Conservation (phyloP, 1,140 invertebrate genomes). For the Drosophila melanogaster region Release_6_plus_ISO1_MT NT_037436.4:21709501-21710000, state of each 20-base stretch:
- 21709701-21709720: conserved; percentile 52
- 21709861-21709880: conserved; percentile 8
- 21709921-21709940: conserved; percentile 82
- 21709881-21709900: not conserved
- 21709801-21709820: conserved; percentile 65
- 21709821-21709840: conserved; percentile 73
- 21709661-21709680: conserved; percentile 68
- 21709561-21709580: conserved; percentile 11
- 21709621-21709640: conserved; percentile 64
- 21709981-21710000: not conserved
- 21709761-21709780: conserved; percentile 33
- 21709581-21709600: conserved; percentile 53
- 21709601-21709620: conserved; percentile 29
- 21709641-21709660: conserved; percentile 76
- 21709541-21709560: conserved; percentile 55
- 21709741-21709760: conserved; percentile 82
- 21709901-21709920: conserved; percentile 60
- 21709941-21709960: conserved; percentile 79
- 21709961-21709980: conserved; percentile 55
- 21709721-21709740: conserved; percentile 76
- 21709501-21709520: conserved; percentile 43
- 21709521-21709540: conserved; percentile 34
- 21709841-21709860: conserved; percentile 72
- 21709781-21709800: not conserved
- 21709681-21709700: conserved; percentile 12